phyloP scores from a whole-genome alignment of 1,140 invertebrate species.

The Cotesia glomerata region DNA sequence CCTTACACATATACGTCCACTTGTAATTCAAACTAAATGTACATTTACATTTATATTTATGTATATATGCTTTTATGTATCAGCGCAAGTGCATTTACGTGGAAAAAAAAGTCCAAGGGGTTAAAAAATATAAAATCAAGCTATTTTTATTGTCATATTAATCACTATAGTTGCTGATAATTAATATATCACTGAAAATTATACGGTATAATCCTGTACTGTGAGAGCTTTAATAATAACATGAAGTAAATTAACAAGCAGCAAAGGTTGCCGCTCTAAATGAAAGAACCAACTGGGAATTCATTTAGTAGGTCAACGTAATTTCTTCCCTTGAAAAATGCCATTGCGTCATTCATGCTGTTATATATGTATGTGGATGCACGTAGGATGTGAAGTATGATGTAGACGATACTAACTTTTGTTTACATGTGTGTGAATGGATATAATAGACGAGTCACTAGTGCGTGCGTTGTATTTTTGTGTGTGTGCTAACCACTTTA shows the following conservation, averaged over 20 bases:
- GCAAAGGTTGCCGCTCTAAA: not conserved
- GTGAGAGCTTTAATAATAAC: too few relatives aligned
- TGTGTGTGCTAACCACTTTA: constrained; percentile 20
- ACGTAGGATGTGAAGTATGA: constrained; percentile 23
- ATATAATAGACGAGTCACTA: not conserved
- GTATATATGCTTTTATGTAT: too few relatives aligned
- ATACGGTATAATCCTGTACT: too few relatives aligned
- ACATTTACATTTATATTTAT: too few relatives aligned
- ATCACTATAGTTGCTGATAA: too few relatives aligned
- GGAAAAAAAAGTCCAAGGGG: too few relatives aligned
- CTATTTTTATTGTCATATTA: too few relatives aligned
- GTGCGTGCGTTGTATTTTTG: not conserved
- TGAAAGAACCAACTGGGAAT: constrained; percentile 21
- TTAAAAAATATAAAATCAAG: too few relatives aligned
- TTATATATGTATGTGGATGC: constrained; percentile 10
- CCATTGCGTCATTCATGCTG: constrained; percentile 39
- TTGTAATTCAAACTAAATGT: not conserved
- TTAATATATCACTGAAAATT: too few relatives aligned
- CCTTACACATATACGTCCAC: not conserved
- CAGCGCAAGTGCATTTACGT: too few relatives aligned
- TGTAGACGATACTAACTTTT: constrained; percentile 20
- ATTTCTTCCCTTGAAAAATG: constrained; percentile 44
- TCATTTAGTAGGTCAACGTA: constrained; percentile 52
- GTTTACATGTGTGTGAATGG: not conserved
- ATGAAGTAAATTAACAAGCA: too few relatives aligned